phyloP scores from a whole-genome alignment of 1,140 invertebrate genomes.

The Meloidogyne chitwoodi region DNA sequence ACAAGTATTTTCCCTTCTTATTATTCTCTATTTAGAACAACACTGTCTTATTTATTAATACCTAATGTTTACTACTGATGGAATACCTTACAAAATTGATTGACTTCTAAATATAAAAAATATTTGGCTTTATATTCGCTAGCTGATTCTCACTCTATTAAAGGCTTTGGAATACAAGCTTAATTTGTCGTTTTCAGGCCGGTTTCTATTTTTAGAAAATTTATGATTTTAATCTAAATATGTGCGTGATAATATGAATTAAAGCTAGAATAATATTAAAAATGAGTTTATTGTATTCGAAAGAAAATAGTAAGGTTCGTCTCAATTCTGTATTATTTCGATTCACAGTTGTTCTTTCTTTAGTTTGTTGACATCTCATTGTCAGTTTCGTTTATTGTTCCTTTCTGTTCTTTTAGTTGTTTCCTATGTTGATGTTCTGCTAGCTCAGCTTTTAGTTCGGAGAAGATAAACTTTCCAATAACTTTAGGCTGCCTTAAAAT shows the following conservation, averaged over 20 bases:
- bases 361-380: too few relatives aligned
- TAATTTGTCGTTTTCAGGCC: too few relatives aligned
- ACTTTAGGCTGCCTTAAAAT: conserved; percentile 1
- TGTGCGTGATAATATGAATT: not conserved
- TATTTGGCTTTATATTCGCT: not conserved
- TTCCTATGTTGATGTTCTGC: not conserved
- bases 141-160: too few relatives aligned
- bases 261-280: not conserved
- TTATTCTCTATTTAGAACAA: not conserved
- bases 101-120: not conserved
- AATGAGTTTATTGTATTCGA: not conserved
- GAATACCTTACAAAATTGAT: not conserved
- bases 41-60: not conserved
- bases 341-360: too few relatives aligned
- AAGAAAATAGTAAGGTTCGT: not conserved
- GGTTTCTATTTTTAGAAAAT: not conserved
- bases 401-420: not conserved
- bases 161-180: too few relatives aligned
- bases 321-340: not conserved
- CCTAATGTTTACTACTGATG: conserved; percentile 7
- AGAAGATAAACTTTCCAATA: conserved; percentile 15
- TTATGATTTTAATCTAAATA: not conserved
- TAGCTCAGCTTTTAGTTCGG: not conserved
- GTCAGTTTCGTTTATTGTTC: not conserved
- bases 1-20: not conserved